Conservation (phyloP, 2,888 invertebrate species). For the Latrodectus hesperus region DNA sequence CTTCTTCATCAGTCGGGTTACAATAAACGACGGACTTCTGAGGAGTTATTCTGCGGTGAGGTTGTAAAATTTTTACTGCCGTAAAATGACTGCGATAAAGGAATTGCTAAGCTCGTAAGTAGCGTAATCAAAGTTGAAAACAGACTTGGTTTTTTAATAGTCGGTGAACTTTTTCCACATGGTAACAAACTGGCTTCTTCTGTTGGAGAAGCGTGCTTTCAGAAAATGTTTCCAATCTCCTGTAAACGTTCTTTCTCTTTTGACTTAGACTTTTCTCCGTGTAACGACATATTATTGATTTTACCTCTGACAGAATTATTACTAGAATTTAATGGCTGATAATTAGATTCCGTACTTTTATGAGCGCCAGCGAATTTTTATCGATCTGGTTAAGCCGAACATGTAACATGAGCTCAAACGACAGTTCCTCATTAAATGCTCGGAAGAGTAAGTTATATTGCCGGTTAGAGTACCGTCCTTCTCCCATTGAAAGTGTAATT, state of each 20-base stretch:
- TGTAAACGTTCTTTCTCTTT: slow-evolving; percentile 5
- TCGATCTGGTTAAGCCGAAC: slow-evolving; percentile 21
- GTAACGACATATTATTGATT: slow-evolving; percentile 63
- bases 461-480: slow-evolving; percentile 23
- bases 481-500: slow-evolving; percentile 21
- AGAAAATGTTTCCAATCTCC: neutral
- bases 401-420: slow-evolving; percentile 9
- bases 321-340: slow-evolving; percentile 48
- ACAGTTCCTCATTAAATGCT: slow-evolving; percentile 37
- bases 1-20: neutral
- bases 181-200: slow-evolving; percentile 30
- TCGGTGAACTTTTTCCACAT: slow-evolving; percentile 31
- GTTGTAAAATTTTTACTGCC: slow-evolving; percentile 61
- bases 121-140: slow-evolving; percentile 53
- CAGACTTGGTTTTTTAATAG: slow-evolving; percentile 55
- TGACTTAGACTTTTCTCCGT: neutral
- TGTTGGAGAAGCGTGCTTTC: slow-evolving; percentile 24
- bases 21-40: slow-evolving; percentile 46
- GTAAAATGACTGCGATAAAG: slow-evolving; percentile 60
- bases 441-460: slow-evolving; percentile 34
- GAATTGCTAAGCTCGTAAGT: slow-evolving; percentile 58
- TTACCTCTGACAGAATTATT: slow-evolving; percentile 61
- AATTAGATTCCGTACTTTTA: slow-evolving; percentile 61
- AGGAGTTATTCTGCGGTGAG: slow-evolving; percentile 27
- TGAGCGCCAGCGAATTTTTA: slow-evolving; percentile 43